Conservation (phyloP, 1,140 invertebrate genomes). For the Brachionus sp. region DNA sequence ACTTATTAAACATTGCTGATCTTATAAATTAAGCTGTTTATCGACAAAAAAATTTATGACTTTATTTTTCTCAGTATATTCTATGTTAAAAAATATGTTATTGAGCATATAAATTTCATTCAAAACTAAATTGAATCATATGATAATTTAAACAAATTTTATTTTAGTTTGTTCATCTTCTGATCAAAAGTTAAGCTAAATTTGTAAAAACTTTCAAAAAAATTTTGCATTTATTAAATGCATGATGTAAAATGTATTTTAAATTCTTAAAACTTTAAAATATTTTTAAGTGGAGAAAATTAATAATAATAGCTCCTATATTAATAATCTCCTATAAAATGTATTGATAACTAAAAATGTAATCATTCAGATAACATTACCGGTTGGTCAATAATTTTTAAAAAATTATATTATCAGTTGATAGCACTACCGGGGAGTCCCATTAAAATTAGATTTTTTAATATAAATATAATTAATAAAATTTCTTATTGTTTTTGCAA, state of each 20-base stretch:
- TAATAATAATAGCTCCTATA: too few species aligned
- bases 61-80: not conserved
- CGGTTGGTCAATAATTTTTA: too few species aligned
- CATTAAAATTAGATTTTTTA: too few species aligned
- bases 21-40: not conserved
- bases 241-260: not conserved
- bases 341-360: too few species aligned
- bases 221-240: not conserved
- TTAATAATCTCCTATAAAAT: too few species aligned
- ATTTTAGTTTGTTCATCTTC: not conserved
- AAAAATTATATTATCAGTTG: too few species aligned
- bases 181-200: not conserved
- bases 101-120: not conserved
- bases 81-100: not conserved
- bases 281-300: too few species aligned
- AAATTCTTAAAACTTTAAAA: too few species aligned
- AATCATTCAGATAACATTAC: too few species aligned
- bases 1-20: not conserved
- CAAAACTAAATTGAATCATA: not conserved
- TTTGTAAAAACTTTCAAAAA: not conserved
- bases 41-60: not conserved
- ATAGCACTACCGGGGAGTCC: too few species aligned
- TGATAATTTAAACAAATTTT: slow-evolving; percentile 19
- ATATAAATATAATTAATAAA: too few species aligned
- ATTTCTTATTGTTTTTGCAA: too few species aligned